Evolutionary conservation across 2,797 vertebrate species (phyloP).

Genomic region (Anguilla anguilla): DNA sequence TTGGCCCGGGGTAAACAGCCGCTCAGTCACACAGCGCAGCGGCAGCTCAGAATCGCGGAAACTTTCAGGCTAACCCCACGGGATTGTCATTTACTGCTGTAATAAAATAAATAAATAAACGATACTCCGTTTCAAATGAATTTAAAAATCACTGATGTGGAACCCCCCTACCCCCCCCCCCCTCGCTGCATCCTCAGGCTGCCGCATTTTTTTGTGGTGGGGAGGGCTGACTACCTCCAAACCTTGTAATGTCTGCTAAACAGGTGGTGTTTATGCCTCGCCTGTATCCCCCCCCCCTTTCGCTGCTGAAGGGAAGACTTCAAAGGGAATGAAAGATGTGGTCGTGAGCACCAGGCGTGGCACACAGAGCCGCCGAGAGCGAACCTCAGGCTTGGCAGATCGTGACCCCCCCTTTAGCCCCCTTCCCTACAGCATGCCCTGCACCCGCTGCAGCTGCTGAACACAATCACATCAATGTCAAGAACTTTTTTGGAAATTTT

Average conservation of each 20-base stretch:
- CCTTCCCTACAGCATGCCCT: constrained; percentile 42
- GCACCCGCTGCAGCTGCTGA: constrained; percentile 60
- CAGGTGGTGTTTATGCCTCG: constrained; percentile 70
- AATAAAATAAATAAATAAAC: neutral
- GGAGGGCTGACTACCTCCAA: constrained; percentile 13
- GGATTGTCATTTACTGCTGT: neutral
- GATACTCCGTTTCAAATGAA: neutral
- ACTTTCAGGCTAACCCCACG: neutral
- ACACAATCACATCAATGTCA: constrained; percentile 68
- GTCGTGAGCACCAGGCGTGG: constrained; percentile 54
- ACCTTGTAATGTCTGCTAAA: constrained; percentile 61
- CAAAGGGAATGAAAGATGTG: constrained; percentile 73
- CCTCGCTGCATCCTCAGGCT: neutral
- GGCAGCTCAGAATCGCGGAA: neutral
- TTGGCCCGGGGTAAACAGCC: neutral
- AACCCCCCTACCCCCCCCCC: neutral
- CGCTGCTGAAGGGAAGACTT: constrained; percentile 60
- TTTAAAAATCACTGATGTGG: constrained; percentile 4
- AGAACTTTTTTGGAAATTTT: neutral
- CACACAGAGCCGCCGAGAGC: constrained; percentile 55
- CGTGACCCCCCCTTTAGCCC: constrained; percentile 21
- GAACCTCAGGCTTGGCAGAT: constrained; percentile 55
- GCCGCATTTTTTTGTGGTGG: constrained; percentile 1
- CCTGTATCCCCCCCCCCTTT: constrained; percentile 46
- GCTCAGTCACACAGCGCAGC: neutral